Conservation (phyloP, 2,888 invertebrate genomes). For the Elmis aenea region DNA sequence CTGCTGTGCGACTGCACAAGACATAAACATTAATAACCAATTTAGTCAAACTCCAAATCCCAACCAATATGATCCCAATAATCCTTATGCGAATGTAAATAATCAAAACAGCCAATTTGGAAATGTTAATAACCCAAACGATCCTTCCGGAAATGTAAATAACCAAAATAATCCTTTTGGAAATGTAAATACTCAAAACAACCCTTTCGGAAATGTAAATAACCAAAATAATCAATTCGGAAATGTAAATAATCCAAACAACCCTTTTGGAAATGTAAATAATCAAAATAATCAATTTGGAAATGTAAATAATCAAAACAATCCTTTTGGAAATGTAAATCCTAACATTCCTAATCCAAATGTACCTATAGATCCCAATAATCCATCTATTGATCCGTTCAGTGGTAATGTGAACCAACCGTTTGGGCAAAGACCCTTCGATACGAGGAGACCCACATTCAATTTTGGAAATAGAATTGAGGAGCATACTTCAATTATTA, state of each 20-base stretch:
- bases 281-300: conserved; percentile 7
- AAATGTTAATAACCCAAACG: conserved; percentile 7
- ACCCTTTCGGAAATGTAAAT: neutral
- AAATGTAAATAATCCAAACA: conserved; percentile 6
- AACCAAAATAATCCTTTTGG: conserved; percentile 10
- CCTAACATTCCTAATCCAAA: neutral
- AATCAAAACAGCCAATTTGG: conserved; percentile 7
- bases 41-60: conserved; percentile 1
- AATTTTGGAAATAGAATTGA: neutral
- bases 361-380: neutral
- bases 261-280: conserved; percentile 7
- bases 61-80: conserved; percentile 25
- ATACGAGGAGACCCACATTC: neutral
- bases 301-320: conserved; percentile 9
- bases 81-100: conserved; percentile 15
- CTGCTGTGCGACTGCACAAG: conserved; percentile 30
- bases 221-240: conserved; percentile 23
- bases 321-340: conserved; percentile 1
- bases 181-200: neutral
- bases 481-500: conserved; percentile 31
- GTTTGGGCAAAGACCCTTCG: neutral
- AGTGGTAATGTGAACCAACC: neutral
- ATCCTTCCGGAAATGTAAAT: no score
- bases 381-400: neutral
- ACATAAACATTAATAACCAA: conserved; percentile 24